phyloP scores from a whole-genome alignment of 2,797 vertebrate species.

The Tragelaphus oryx region DNA sequence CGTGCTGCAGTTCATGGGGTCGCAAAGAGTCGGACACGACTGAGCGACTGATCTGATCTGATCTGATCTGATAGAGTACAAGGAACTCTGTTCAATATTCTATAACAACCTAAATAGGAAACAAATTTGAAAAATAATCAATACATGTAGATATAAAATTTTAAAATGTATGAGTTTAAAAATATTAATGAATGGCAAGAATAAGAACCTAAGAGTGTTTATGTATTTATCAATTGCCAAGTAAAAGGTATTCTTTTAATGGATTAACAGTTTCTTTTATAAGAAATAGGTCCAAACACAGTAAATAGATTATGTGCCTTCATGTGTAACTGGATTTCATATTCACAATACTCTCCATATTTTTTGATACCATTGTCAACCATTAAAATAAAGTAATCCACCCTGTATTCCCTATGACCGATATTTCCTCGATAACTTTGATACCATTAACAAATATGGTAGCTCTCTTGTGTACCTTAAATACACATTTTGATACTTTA shows the following conservation, averaged over 20 bases:
- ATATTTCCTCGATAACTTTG: constrained; percentile 55
- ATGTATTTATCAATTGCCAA: background rate
- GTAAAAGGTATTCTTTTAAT: background rate
- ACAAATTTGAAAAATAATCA: background rate
- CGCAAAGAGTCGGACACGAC: too few relatives aligned
- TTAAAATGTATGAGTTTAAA: background rate
- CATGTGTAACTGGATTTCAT: background rate
- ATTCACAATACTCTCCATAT: constrained; percentile 15
- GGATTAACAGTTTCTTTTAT: background rate
- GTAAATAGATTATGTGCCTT: constrained; percentile 37
- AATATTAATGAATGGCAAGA: background rate
- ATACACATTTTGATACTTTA: background rate
- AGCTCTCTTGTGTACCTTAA: constrained; percentile 35
- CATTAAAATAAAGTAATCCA: constrained; percentile 64
- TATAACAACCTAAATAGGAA: background rate
- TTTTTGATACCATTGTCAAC: constrained; percentile 58
- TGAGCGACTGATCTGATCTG: too few relatives aligned
- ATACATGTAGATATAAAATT: background rate
- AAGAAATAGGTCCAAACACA: background rate
- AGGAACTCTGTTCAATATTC: background rate
- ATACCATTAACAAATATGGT: constrained; percentile 60
- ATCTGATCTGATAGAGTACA: too few relatives aligned
- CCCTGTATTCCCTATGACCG: constrained; percentile 49
- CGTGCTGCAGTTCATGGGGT: too few relatives aligned
- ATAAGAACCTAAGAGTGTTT: background rate